Evolutionary conservation across 2,797 vertebrate genomes (phyloP).

Genomic region (Otus scops): DNA sequence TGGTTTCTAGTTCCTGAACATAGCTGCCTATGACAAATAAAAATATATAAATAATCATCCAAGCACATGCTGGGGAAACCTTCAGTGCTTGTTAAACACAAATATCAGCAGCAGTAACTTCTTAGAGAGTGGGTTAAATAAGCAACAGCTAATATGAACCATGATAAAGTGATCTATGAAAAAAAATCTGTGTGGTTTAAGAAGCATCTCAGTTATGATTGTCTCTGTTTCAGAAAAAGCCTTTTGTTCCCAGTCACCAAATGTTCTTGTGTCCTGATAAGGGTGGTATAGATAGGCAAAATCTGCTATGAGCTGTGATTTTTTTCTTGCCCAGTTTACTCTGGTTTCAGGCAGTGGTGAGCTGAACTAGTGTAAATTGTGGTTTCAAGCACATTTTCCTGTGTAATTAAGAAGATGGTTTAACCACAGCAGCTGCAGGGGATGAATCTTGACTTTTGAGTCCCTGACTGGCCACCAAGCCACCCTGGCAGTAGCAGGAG

Average conservation of each 20-base stretch:
- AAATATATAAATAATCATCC: neutral
- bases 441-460: neutral
- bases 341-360: neutral
- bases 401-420: neutral
- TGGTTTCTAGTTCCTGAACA: neutral
- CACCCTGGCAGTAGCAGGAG: neutral
- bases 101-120: neutral
- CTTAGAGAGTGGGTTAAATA: neutral
- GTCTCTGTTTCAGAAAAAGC: neutral
- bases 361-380: neutral
- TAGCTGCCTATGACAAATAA: neutral
- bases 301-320: neutral
- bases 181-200: neutral
- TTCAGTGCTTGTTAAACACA: neutral
- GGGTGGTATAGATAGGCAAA: neutral
- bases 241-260: neutral
- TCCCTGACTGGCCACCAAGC: neutral
- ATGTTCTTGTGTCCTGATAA: neutral
- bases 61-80: neutral
- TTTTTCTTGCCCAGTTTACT: neutral
- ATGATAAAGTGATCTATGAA: neutral
- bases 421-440: constrained; percentile 8
- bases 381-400: constrained; percentile 26
- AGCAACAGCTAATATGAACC: neutral
- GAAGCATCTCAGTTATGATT: neutral